These are phyloP conservation scores for Cydia fagiglandana DNA, from an alignment of 1,140 invertebrate species.

Conservation along the genomic window DNA sequence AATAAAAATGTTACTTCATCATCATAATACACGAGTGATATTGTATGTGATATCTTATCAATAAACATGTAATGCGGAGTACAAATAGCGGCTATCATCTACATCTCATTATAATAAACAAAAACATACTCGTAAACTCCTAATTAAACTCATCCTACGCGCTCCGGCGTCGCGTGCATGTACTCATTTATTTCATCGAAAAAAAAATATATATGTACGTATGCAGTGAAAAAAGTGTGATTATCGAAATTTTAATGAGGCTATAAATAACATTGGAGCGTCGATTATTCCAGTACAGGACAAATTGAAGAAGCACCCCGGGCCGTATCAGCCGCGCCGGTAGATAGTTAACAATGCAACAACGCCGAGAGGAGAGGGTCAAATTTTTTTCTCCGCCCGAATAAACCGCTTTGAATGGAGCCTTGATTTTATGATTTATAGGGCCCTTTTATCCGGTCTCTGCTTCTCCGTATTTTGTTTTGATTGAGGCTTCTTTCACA, in stretches of 20 bases:
- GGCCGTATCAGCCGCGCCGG: slow-evolving; percentile 36
- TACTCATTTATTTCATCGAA: slow-evolving; percentile 38
- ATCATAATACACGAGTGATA: too few relatives aligned
- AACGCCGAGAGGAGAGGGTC: slow-evolving; percentile 56
- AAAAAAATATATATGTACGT: slow-evolving; percentile 31
- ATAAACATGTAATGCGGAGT: background rate
- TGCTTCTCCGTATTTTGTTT: slow-evolving; percentile 74
- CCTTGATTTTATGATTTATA: slow-evolving; percentile 78
- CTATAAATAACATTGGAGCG: slow-evolving; percentile 64
- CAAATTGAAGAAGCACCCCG: slow-evolving; percentile 72
- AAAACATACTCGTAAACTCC: slow-evolving; percentile 52
- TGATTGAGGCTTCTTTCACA: slow-evolving; percentile 75
- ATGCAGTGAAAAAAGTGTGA: slow-evolving; percentile 49
- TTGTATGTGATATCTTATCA: too few relatives aligned
- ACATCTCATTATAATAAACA: slow-evolving; percentile 47
- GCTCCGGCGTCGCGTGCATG: slow-evolving; percentile 38
- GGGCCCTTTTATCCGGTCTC: slow-evolving; percentile 66
- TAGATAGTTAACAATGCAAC: slow-evolving; percentile 57
- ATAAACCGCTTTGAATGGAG: slow-evolving; percentile 70
- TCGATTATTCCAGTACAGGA: slow-evolving; percentile 68
- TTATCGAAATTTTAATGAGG: slow-evolving; percentile 72
- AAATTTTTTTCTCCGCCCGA: slow-evolving; percentile 64
- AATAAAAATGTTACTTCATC: too few relatives aligned
- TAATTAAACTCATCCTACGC: slow-evolving; percentile 66
- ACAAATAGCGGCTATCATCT: slow-evolving; percentile 9